A percentile compares a stretch with the other conserved stretches of the same genome.
phyloP scores from a whole-genome alignment of 2,888 invertebrate species.

The Tipula confusa region DNA sequence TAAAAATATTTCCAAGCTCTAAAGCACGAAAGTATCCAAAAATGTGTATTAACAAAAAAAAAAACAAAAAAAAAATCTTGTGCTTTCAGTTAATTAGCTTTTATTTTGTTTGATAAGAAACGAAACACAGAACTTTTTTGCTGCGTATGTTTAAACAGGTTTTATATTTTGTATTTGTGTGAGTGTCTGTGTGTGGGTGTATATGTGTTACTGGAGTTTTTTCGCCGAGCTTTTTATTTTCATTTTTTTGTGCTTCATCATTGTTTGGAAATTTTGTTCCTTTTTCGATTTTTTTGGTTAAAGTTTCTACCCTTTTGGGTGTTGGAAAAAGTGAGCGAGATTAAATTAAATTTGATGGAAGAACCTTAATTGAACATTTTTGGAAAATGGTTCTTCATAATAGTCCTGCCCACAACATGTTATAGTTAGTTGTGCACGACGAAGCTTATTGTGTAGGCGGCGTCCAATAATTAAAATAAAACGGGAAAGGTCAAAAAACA shows the following conservation, averaged over 20 bases:
- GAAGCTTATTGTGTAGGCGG: neutral
- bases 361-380: neutral
- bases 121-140: neutral
- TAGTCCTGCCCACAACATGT: neutral
- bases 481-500: neutral
- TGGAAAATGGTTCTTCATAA: neutral
- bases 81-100: conserved; percentile 25
- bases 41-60: too few species aligned
- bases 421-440: neutral
- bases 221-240: neutral
- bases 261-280: neutral
- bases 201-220: neutral
- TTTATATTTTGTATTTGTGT: neutral
- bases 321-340: too few species aligned
- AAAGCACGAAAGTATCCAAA: neutral
- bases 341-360: neutral
- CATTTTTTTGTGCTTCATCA: neutral
- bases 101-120: conserved; percentile 20
- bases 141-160: neutral
- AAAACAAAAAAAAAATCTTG: neutral
- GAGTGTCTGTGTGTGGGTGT: too few species aligned
- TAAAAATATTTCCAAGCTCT: neutral
- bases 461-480: neutral
- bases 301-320: neutral
- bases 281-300: neutral